Base-by-base conservation (phyloP, 2,888 invertebrate species). In the Blastobasis adustella region DNA sequence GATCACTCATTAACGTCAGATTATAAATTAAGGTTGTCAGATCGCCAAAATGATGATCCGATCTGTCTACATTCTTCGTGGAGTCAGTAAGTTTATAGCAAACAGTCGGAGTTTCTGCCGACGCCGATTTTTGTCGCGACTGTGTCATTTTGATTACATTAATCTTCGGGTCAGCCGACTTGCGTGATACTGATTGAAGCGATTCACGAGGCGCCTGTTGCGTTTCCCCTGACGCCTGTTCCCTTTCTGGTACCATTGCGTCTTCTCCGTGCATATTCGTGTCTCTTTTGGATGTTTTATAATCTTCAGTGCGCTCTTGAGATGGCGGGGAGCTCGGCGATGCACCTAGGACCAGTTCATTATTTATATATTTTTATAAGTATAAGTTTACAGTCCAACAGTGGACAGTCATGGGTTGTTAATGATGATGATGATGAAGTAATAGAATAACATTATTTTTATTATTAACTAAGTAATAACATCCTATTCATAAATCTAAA, bases 321-420 rank as follows among this genome's bases (percentile, higher is more conserved):
- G 55, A 66, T 61, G 62, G 62, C 74, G 74, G 76, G 73, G 72
- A 66, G 53, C 70, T 68, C 76, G 58, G 70, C 73, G 64, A 68
- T 62, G 62, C 60, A 85, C 86, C 86, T 87, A 82, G 67, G 83
- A 75, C 66, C 66, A 79, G 78, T 73, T 67, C 59, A 58, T 69
- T 57, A 68, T 65, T 69, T 71, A 23, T 23, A 23, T 69, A 75
- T 66, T 69, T 62, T 58, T 63, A 23, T 23, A 23, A 23, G 23
- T 23, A 23, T 23, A 23, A 23, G 23, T 23, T 23, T 23, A 23
- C 23, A 23, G 23, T 23, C 23, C 23, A 23, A 23, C 23, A 23
- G 23, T 23, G 23, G 23, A 23, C 51, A 46, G 9, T 46, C 9
- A 6, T 42, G 42, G 42, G 42, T 5, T n/a, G 3, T 5, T 3